Conservation (phyloP, 1,140 invertebrate genomes). For the Globodera ellingtonae region DNA sequence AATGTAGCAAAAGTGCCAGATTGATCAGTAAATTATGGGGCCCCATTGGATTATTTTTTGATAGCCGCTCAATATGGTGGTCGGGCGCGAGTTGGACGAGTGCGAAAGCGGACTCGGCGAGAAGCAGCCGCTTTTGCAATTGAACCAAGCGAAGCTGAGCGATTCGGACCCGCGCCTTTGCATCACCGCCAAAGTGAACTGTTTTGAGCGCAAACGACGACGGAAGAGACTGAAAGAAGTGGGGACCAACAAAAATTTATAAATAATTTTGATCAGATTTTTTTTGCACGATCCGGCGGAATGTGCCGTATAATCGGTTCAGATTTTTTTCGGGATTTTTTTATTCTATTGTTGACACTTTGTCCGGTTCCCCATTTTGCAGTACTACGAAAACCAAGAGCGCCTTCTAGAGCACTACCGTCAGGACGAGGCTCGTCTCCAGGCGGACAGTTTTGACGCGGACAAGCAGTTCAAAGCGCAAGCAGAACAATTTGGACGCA, state of each 20-base stretch:
- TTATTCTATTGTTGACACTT: neutral
- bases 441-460: slow-evolving; percentile 22
- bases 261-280: neutral
- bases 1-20: too few relatives aligned
- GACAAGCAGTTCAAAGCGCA: slow-evolving; percentile 4
- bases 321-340: too few relatives aligned
- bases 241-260: neutral
- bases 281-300: too few relatives aligned
- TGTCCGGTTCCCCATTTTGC: slow-evolving; percentile 7
- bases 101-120: neutral
- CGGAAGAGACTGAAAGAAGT: slow-evolving; percentile 5
- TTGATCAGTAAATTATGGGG: too few relatives aligned
- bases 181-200: slow-evolving; percentile 7
- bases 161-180: slow-evolving; percentile 7
- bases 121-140: neutral
- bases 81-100: slow-evolving; percentile 1
- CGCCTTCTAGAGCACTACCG: slow-evolving; percentile 34
- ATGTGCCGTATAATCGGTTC: too few relatives aligned
- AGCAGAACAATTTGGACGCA: slow-evolving; percentile 19
- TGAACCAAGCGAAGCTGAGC: neutral
- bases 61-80: neutral
- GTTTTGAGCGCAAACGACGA: slow-evolving; percentile 17
- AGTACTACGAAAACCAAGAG: slow-evolving; percentile 49
- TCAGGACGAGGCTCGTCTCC: slow-evolving; percentile 33
- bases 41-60: too few relatives aligned